These are phyloP conservation scores for Plestiodon gilberti DNA, from an alignment of 2,113 vertebrate genomes.

Conservation along the genomic window DNA sequence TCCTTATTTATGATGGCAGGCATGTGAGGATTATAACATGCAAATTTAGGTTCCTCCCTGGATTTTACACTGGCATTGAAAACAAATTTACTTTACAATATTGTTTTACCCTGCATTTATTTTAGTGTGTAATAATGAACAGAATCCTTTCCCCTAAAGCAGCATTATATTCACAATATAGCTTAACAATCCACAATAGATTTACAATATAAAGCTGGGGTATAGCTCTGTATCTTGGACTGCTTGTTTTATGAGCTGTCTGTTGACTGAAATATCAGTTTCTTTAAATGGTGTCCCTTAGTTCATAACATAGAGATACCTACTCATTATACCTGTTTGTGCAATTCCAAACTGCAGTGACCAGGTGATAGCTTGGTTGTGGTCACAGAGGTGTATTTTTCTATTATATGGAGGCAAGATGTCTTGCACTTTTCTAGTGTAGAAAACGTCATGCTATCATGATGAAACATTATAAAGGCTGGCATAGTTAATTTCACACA, in stretches of 20 bases:
- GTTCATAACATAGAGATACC: neutral
- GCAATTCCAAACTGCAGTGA: neutral
- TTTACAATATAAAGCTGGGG: neutral
- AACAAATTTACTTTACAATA: neutral
- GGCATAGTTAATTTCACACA: neutral
- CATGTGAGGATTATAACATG: neutral
- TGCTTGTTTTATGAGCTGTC: neutral
- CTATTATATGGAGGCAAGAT: neutral
- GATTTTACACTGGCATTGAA: neutral
- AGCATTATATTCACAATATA: neutral
- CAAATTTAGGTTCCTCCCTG: neutral
- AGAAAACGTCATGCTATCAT: conserved; percentile 9
- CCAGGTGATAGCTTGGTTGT: neutral
- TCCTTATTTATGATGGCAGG: neutral
- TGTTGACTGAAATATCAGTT: neutral
- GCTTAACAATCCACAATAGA: neutral
- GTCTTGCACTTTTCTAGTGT: too few relatives aligned
- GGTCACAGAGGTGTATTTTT: neutral
- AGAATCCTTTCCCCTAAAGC: neutral
- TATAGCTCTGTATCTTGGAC: neutral
- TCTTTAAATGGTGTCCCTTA: neutral
- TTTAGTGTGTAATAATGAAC: neutral
- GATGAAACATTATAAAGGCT: neutral
- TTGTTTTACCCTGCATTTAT: neutral
- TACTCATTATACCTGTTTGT: neutral